Evolutionary conservation across 2,888 invertebrate species (phyloP).

Genomic region (Leistus spinibarbis): DNA sequence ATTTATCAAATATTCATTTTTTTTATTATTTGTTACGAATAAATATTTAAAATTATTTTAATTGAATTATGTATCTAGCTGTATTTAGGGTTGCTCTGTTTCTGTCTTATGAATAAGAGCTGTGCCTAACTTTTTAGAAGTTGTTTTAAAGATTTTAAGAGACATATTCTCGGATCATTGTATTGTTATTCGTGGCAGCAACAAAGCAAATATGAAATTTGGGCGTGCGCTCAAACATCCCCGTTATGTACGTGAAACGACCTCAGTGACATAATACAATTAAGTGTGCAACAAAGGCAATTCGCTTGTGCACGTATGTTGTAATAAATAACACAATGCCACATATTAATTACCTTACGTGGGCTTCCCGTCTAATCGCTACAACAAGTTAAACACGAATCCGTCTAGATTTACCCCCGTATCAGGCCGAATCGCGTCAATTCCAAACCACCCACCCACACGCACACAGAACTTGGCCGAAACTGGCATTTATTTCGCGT

Average conservation of each 20-base stretch:
- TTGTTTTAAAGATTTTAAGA: too few relatives aligned
- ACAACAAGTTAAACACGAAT: constrained; percentile 28
- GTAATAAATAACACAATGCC: constrained; percentile 32
- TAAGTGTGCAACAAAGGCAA: neutral
- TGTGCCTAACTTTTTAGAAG: too few relatives aligned
- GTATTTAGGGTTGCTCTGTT: too few relatives aligned
- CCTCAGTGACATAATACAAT: neutral
- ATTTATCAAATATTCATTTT: too few relatives aligned
- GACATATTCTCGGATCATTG: neutral
- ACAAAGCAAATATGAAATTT: neutral
- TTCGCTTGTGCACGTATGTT: neutral
- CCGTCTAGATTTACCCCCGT: constrained; percentile 26
- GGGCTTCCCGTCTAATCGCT: constrained; percentile 25
- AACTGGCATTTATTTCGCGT: neutral
- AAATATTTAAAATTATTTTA: neutral
- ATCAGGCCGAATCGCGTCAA: neutral
- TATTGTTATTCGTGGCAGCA: neutral
- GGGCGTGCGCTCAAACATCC: neutral
- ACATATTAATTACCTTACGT: constrained; percentile 34
- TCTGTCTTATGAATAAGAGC: too few relatives aligned
- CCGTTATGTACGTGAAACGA: neutral
- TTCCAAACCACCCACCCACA: too few relatives aligned
- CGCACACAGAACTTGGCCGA: neutral
- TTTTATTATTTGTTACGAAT: too few relatives aligned
- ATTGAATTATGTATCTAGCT: too few relatives aligned